A percentile compares a stretch with the other conserved stretches of the same genome.
These are phyloP conservation scores for Falco punctatus DNA, from an alignment of 2,113 vertebrate species.

Conservation along the genomic window DNA sequence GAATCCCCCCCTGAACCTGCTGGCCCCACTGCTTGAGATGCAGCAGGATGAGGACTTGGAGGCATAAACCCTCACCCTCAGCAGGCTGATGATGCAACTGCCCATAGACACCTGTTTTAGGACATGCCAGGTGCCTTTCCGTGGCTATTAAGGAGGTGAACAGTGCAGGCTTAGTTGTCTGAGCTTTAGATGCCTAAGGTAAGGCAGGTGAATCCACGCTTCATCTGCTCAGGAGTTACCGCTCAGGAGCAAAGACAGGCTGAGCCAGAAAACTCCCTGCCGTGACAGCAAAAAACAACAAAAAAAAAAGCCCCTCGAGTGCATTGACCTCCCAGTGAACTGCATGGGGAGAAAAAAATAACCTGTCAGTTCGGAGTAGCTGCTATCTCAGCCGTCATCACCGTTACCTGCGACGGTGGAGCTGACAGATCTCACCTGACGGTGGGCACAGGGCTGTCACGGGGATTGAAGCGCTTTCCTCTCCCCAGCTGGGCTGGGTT, in stretches of 20 bases:
- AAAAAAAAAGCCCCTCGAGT: background rate
- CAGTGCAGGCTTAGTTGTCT: background rate
- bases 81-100: background rate
- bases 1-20: too few species aligned
- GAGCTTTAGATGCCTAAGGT: background rate
- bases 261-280: background rate
- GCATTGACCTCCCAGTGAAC: constrained; percentile 20
- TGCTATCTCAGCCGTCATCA: background rate
- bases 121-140: background rate
- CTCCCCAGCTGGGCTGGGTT: background rate
- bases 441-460: background rate
- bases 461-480: accelerated
- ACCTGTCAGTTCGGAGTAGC: background rate
- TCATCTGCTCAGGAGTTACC: background rate
- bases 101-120: background rate
- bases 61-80: background rate
- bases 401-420: accelerated
- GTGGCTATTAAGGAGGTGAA: background rate
- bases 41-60: background rate
- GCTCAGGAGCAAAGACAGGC: background rate
- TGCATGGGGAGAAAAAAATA: background rate
- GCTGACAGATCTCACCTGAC: background rate
- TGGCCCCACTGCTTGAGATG: too few species aligned
- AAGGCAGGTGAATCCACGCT: background rate
- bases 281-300: background rate